Conservation (phyloP, 2,113 vertebrate genomes). For the Triplophysa dalaica region DNA sequence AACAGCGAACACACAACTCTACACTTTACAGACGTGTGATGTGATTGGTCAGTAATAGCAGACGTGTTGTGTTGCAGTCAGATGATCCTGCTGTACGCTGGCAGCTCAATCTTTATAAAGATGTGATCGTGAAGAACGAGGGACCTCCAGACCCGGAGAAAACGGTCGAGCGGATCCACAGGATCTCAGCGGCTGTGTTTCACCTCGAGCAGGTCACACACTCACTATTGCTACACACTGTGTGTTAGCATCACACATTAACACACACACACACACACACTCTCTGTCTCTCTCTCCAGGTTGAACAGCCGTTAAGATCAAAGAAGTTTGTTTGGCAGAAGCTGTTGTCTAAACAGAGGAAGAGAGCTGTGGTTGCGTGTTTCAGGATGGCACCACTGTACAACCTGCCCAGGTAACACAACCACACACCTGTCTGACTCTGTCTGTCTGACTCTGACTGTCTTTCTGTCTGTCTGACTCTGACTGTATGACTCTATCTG, state of each 20-base stretch:
- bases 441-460: not conserved
- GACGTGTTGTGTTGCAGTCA: constrained; percentile 71
- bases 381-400: constrained; percentile 98
- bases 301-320: constrained; percentile 94
- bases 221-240: not conserved
- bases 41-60: not conserved
- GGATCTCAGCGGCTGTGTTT: constrained; percentile 94
- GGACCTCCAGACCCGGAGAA: constrained; percentile 84
- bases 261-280: not conserved
- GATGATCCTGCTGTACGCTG: constrained; percentile 96
- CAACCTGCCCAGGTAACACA: constrained; percentile 89
- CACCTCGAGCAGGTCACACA: constrained; percentile 85
- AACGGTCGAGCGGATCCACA: constrained; percentile 90
- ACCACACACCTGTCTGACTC: not conserved
- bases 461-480: not conserved
- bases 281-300: constrained; percentile 67
- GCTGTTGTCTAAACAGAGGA: constrained; percentile 94
- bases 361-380: constrained; percentile 95
- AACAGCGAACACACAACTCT: not conserved
- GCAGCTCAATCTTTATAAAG: constrained; percentile 96
- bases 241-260: not conserved
- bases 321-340: constrained; percentile 99
- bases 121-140: constrained; percentile 82
- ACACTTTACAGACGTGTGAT: not conserved
- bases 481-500: not conserved